A percentile compares a stretch with the other conserved stretches of the same genome.
These are phyloP conservation scores for Antedon mediterranea DNA, from an alignment of 53 echinoderm and acorn worm species.

Conservation along the genomic window DNA sequence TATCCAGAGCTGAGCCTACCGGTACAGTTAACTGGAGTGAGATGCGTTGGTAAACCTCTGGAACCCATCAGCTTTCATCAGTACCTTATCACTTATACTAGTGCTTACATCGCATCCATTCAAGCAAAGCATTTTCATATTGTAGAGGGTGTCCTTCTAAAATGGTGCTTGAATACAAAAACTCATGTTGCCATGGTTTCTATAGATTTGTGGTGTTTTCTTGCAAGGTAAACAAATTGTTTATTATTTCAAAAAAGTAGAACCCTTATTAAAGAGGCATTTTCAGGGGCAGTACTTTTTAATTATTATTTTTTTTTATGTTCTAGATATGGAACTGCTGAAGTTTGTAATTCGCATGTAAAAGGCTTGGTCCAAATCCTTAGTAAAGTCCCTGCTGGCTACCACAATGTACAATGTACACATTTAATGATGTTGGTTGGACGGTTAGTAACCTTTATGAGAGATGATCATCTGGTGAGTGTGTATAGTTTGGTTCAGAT, in stretches of 20 bases:
- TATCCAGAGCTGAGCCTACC: constrained; percentile 55
- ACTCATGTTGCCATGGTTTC: constrained; percentile 42
- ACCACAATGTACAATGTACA: constrained; percentile 31
- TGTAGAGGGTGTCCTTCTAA: constrained; percentile 45
- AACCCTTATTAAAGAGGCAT: too few species aligned
- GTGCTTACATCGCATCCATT: constrained; percentile 56
- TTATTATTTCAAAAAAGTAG: too few species aligned
- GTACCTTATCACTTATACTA: constrained; percentile 46
- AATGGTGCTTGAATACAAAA: constrained; percentile 29
- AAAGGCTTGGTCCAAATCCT: constrained; percentile 39
- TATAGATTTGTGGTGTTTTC: constrained; percentile 84
- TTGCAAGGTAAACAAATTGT: constrained; percentile 51
- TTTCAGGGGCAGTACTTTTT: too few species aligned
- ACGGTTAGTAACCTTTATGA: constrained; percentile 57
- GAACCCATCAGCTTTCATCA: constrained; percentile 40
- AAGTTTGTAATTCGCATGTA: constrained; percentile 51
- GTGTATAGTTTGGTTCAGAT: too few species aligned
- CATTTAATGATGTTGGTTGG: constrained; percentile 52
- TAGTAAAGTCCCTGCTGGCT: constrained; percentile 39
- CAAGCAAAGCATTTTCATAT: constrained; percentile 29
- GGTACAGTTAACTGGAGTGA: constrained; percentile 39
- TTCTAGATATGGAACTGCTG: constrained; percentile 52
- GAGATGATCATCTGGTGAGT: constrained; percentile 47
- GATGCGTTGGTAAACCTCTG: constrained; percentile 46
- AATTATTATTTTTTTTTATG: background rate